Evolutionary conservation across 1,140 invertebrate genomes (phyloP).

Genomic region (Scaptomyza montana): DNA sequence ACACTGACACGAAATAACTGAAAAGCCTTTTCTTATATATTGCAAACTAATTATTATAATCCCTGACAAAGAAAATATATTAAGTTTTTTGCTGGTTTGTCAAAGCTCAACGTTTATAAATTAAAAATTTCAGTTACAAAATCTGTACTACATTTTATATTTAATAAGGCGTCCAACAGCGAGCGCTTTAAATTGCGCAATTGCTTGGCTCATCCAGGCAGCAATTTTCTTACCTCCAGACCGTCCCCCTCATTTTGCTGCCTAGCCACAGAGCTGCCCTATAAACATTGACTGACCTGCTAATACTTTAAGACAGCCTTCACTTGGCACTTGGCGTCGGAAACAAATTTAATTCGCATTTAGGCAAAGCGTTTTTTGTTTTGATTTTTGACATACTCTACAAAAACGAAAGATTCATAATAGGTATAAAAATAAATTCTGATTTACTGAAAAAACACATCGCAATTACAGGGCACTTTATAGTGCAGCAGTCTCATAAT

Average conservation of each 20-base stretch:
- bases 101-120: conserved; percentile 19
- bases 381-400: neutral
- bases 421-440: too few relatives aligned
- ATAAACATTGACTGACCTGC: conserved; percentile 55
- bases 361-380: conserved; percentile 53
- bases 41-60: neutral
- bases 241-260: neutral
- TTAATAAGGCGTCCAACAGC: conserved; percentile 63
- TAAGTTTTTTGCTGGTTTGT: neutral
- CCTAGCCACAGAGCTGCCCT: conserved; percentile 10
- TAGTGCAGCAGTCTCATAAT: neutral
- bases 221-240: neutral
- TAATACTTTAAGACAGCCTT: conserved; percentile 77
- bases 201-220: conserved; percentile 60
- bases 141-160: conserved; percentile 59
- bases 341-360: conserved; percentile 80
- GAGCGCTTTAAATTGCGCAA: conserved; percentile 63
- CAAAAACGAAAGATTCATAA: too few relatives aligned
- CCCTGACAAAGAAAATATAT: neutral
- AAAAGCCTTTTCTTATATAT: too few relatives aligned
- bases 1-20: too few relatives aligned
- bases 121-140: conserved; percentile 39
- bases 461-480: neutral
- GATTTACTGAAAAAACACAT: too few relatives aligned
- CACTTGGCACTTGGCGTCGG: conserved; percentile 40